Percentiles rank a stretch among this genome's conserved stretches.
Conservation (phyloP, 2,888 invertebrate genomes). For the Meta bourneti region DNA sequence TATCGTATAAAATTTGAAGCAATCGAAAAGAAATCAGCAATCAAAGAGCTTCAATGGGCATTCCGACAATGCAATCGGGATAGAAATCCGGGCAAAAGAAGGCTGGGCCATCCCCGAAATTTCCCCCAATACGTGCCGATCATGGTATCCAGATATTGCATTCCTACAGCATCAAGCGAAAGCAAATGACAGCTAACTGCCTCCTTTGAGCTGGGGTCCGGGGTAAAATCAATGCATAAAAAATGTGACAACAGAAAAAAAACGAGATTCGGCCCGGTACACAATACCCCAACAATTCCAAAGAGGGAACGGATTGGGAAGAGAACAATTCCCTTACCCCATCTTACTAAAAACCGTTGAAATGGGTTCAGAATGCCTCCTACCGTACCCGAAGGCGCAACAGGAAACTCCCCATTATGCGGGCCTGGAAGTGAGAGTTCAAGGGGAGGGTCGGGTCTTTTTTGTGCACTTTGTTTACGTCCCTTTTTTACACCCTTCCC, state of each 20-base stretch:
- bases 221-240: neutral
- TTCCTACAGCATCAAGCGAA: neutral
- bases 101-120: no score
- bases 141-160: no score
- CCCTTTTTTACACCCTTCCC: slow-evolving; percentile 29
- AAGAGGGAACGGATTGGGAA: neutral
- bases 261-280: neutral
- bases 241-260: slow-evolving; percentile 4
- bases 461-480: slow-evolving; percentile 27
- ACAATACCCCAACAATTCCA: neutral
- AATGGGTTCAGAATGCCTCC: no score
- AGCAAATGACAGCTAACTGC: neutral
- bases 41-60: no score
- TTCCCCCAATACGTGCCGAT: no score
- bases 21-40: no score
- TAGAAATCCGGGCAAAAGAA: no score
- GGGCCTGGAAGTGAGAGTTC: slow-evolving; percentile 58
- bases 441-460: slow-evolving; percentile 22
- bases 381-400: slow-evolving; percentile 2
- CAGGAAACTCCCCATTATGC: slow-evolving; percentile 39
- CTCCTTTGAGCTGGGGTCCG: neutral
- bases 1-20: no score
- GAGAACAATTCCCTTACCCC: neutral
- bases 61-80: no score
- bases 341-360: no score